Evolutionary conservation across 2,888 invertebrate species (phyloP).

Genomic region (Lasioglossum morio): DNA sequence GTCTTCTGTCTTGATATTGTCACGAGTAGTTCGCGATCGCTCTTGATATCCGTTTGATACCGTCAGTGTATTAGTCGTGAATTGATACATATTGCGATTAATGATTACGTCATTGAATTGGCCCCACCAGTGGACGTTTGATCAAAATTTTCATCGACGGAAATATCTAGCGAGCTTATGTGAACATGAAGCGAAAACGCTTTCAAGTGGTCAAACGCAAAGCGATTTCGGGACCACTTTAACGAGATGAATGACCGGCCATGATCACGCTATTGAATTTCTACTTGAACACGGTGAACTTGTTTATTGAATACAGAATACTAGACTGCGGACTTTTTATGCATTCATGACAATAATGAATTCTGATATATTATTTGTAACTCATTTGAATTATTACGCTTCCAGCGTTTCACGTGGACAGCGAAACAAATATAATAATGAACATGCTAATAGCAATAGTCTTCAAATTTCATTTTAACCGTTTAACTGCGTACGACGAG

Average conservation of each 20-base stretch:
- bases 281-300: neutral
- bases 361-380: no score
- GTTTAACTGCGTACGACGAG: no score
- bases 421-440: no score
- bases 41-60: neutral
- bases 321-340: neutral
- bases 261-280: neutral
- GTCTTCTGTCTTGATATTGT: neutral
- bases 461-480: no score
- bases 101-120: neutral
- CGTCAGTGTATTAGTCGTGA: neutral
- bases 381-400: no score
- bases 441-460: no score
- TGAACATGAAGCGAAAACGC: neutral
- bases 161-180: constrained; percentile 17
- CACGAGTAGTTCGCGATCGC: neutral
- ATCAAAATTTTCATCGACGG: neutral
- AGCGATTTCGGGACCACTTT: constrained; percentile 14
- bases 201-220: constrained; percentile 20
- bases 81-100: neutral
- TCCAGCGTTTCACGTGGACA: no score
- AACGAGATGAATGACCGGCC: neutral
- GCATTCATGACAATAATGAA: neutral
- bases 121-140: neutral
- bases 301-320: neutral